Conservation (phyloP, 2,888 invertebrate species). For the Patella depressa region DNA sequence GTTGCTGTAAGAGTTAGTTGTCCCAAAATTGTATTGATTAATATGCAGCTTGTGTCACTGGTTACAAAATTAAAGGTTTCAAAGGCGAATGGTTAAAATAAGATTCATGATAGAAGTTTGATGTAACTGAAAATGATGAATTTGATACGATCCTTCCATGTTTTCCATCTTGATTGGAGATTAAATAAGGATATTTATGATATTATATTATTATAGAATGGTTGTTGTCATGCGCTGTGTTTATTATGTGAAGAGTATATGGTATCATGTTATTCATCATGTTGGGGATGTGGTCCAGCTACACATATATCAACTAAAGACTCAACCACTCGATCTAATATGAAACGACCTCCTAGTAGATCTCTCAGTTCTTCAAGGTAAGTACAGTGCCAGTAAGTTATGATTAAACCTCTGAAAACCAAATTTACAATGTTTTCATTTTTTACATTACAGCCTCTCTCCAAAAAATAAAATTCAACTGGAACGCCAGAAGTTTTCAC, state of each 20-base stretch:
- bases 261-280: slow-evolving; percentile 78
- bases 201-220: slow-evolving; percentile 73
- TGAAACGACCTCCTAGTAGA: slow-evolving; percentile 55
- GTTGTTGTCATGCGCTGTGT: slow-evolving; percentile 80
- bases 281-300: slow-evolving; percentile 77
- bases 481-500: background rate
- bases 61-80: too few species aligned
- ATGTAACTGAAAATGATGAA: too few species aligned
- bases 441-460: too few species aligned
- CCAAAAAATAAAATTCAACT: too few species aligned
- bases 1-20: too few species aligned
- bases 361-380: slow-evolving; percentile 62
- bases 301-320: slow-evolving; percentile 55
- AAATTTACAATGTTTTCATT: too few species aligned
- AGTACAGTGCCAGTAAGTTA: background rate
- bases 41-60: too few species aligned
- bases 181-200: background rate
- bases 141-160: too few species aligned
- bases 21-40: too few species aligned
- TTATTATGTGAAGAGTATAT: slow-evolving; percentile 79
- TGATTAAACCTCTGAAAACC: too few species aligned
- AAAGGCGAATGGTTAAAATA: too few species aligned
- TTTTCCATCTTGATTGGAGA: background rate
- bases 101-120: too few species aligned
- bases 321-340: slow-evolving; percentile 31